Evolutionary conservation across 2,113 vertebrate genomes (phyloP).

Genomic region (Tupaia tana): DNA sequence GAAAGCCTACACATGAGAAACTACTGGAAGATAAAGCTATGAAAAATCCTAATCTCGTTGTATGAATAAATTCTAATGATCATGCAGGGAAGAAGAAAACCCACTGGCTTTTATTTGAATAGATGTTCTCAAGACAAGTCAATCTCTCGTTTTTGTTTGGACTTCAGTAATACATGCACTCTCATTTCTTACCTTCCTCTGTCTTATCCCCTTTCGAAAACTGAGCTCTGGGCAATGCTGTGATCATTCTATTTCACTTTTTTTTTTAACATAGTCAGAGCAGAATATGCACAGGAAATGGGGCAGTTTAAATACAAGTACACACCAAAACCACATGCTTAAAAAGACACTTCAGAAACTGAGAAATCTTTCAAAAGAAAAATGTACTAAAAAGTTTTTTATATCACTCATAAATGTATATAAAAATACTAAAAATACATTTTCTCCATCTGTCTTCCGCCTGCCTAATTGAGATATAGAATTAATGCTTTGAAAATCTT

Average conservation of each 20-base stretch:
- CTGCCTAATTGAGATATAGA: not conserved
- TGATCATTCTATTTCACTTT: not conserved
- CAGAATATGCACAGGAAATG: slow-evolving; percentile 55
- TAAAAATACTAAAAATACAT: not conserved
- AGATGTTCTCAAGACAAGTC: not conserved
- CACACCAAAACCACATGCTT: slow-evolving; percentile 40
- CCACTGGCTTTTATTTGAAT: not conserved
- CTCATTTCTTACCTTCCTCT: not conserved
- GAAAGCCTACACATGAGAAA: slow-evolving; percentile 46
- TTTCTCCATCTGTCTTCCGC: not conserved
- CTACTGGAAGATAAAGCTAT: not conserved
- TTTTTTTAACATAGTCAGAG: slow-evolving; percentile 31
- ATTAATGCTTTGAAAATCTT: not conserved
- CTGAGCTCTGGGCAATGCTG: not conserved
- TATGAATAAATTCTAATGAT: slow-evolving; percentile 37
- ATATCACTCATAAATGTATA: not conserved
- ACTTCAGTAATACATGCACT: accelerated
- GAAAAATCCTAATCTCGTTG: slow-evolving; percentile 21
- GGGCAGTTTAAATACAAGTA: not conserved
- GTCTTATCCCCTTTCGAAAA: not conserved
- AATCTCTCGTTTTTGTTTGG: not conserved
- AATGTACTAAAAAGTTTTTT: slow-evolving; percentile 1
- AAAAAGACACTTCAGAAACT: not conserved
- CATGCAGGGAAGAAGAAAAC: not conserved
- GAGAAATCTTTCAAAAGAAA: not conserved